These are phyloP conservation scores for Ostrea denselamellosa DNA, from an alignment of 1,140 invertebrate genomes.

Conservation along the genomic window DNA sequence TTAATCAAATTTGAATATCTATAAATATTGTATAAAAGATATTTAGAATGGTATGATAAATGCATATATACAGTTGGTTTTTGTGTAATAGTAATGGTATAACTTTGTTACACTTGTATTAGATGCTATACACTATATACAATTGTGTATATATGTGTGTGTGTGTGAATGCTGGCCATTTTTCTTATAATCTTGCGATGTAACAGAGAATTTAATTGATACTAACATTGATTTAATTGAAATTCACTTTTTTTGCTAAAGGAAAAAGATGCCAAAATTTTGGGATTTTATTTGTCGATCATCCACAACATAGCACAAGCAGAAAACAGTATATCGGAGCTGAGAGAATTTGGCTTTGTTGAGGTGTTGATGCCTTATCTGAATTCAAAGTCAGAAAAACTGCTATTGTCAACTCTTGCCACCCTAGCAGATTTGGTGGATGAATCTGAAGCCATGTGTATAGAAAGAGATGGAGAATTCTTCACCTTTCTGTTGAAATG, in stretches of 20 bases:
- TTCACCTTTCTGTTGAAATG: constrained; percentile 43
- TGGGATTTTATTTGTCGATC: background rate
- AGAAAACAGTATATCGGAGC: background rate
- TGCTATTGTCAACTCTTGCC: constrained; percentile 22
- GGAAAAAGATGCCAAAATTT: constrained; percentile 19
- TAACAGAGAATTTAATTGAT: no score
- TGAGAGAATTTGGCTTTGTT: constrained; percentile 37
- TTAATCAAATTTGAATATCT: background rate
- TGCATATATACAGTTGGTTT: background rate
- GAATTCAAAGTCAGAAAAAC: background rate
- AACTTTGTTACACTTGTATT: no score
- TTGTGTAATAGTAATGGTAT: no score
- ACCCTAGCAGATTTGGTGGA: constrained; percentile 48
- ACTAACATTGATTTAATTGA: no score
- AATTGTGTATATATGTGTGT: no score
- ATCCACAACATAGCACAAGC: constrained; percentile 43
- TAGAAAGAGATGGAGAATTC: constrained; percentile 14
- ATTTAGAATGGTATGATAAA: background rate
- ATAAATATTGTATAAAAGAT: background rate
- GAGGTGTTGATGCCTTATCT: constrained; percentile 35
- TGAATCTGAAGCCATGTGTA: constrained; percentile 33
- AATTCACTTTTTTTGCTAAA: background rate
- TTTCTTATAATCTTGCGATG: no score
- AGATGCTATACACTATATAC: no score
- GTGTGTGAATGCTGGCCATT: no score